Evolutionary conservation across 2,797 vertebrate genomes (phyloP), one percentile per base, ranked within the genome.

Genomic region (Lepus oiostolus): DNA sequence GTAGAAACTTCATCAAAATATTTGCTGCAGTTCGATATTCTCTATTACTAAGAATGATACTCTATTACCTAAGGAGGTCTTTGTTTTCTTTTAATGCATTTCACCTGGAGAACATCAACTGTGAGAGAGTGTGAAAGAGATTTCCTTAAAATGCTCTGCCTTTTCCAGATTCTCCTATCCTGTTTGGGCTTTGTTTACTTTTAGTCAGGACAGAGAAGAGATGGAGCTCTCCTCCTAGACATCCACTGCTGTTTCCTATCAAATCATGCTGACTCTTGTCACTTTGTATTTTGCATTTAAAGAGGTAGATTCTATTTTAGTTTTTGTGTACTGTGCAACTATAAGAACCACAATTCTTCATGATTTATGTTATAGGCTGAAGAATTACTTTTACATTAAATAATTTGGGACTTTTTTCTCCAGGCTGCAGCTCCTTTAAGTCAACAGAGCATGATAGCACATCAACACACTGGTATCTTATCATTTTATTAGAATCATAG

Each of bases 251-350:
- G 0, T 60, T 83, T 63, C 38, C 28, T 54, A 65, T 22, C 24
- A 75, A 4, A 1, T 62, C 79, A 85, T 58, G 28, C 17, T 35
- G 22, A 42, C 32, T 28, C 5, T 35, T 80, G 70, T 67, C 22
- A 85, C 77, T 80, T 65, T 81, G 13, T 32, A 79, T 80, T 81
- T 68, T 81, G 8, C 35, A 76, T 76, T 94, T 92, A 80, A 75
- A 70, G 77, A 58, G 52, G 17, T 26, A 70, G 38, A n/a, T 72
- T 72, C n/a, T 50, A 19, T 32, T 52, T 90, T 42, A 1, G 22
- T 52, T 50, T 52, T 26, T 50, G 62, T 74, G 2, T 81, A 42
- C 58, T 88, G 12, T 88, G 47, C 35, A 86, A 75, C 58, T 76
- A 32, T 14, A 63, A 94, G 30, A 47, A 35, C 16, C 50, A 62